phyloP scores from a whole-genome alignment of 2,888 invertebrate species.

The Hydrotaea cyrtoneurina region DNA sequence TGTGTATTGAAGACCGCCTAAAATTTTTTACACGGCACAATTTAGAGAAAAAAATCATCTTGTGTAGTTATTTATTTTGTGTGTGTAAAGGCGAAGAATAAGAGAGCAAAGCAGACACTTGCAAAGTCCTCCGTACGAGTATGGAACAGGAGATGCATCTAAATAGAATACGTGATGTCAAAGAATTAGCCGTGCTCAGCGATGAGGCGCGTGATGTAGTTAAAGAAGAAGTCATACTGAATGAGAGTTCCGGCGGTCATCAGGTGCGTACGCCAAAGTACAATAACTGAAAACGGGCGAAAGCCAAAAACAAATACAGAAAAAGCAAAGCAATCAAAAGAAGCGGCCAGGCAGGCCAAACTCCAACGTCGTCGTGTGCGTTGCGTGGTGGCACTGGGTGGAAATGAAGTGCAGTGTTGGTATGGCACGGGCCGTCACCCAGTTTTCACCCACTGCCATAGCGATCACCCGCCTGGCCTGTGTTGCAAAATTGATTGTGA shows the following conservation, averaged over 20 bases:
- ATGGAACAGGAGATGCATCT: constrained; percentile 79
- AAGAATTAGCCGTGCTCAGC: constrained; percentile 75
- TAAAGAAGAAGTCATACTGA: constrained; percentile 78
- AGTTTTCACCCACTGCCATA: background rate
- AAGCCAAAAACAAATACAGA: constrained; percentile 32
- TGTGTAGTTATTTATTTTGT: constrained; percentile 54
- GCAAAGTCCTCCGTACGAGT: constrained; percentile 56
- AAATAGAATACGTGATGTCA: constrained; percentile 78
- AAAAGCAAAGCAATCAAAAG: constrained; percentile 45
- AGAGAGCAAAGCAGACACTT: constrained; percentile 65
- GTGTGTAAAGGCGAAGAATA: constrained; percentile 53
- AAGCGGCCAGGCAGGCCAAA: constrained; percentile 6
- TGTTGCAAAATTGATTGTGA: constrained; percentile 45
- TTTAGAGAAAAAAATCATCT: constrained; percentile 61
- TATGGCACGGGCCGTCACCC: background rate
- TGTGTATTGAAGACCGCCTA: constrained; percentile 63
- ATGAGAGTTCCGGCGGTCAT: constrained; percentile 74
- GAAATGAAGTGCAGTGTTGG: constrained; percentile 1
- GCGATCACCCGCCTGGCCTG: constrained; percentile 23
- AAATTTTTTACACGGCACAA: constrained; percentile 60
- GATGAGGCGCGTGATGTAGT: constrained; percentile 77
- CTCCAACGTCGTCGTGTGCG: background rate
- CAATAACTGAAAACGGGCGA: constrained; percentile 44
- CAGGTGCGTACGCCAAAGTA: constrained; percentile 68
- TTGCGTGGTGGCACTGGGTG: background rate